Conservation (phyloP, 2,888 invertebrate genomes). For the Pantelozetes paolii region DNA sequence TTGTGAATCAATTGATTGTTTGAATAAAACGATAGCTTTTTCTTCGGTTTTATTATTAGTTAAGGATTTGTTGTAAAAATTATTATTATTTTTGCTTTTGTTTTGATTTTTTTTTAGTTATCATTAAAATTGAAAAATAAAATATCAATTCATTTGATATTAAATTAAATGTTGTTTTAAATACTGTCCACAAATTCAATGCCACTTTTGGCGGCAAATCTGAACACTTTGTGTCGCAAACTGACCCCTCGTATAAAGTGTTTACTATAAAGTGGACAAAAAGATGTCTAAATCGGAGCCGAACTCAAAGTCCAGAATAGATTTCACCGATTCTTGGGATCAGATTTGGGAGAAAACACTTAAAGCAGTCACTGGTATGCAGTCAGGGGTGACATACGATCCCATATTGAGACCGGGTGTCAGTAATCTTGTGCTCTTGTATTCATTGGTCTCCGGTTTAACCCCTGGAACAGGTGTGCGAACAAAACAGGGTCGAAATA, state of each 20-base stretch:
- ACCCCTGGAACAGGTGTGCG: constrained; percentile 65
- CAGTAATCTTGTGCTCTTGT: constrained; percentile 78
- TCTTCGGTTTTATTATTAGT: too few species aligned
- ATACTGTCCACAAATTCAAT: constrained; percentile 74
- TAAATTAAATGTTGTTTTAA: too few species aligned
- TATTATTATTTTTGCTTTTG: too few species aligned
- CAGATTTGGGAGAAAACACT: constrained; percentile 67
- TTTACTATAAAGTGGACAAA: constrained; percentile 73
- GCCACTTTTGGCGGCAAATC: constrained; percentile 74
- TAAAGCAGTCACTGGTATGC: constrained; percentile 86
- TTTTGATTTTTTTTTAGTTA: too few species aligned
- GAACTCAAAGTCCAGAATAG: constrained; percentile 71
- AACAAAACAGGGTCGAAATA: constrained; percentile 65
- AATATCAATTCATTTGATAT: too few species aligned
- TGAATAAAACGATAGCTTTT: too few species aligned
- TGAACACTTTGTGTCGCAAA: constrained; percentile 60
- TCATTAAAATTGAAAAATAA: too few species aligned
- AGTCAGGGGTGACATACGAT: constrained; percentile 74
- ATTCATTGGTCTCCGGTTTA: constrained; percentile 67
- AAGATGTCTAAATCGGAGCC: constrained; percentile 98
- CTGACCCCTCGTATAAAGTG: constrained; percentile 62
- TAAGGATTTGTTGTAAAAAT: too few species aligned
- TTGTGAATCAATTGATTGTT: too few species aligned
- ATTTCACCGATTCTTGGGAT: constrained; percentile 70
- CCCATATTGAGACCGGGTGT: constrained; percentile 76